Conservation (phyloP, 2,113 vertebrate genomes). For the Talpa occidentalis region DNA sequence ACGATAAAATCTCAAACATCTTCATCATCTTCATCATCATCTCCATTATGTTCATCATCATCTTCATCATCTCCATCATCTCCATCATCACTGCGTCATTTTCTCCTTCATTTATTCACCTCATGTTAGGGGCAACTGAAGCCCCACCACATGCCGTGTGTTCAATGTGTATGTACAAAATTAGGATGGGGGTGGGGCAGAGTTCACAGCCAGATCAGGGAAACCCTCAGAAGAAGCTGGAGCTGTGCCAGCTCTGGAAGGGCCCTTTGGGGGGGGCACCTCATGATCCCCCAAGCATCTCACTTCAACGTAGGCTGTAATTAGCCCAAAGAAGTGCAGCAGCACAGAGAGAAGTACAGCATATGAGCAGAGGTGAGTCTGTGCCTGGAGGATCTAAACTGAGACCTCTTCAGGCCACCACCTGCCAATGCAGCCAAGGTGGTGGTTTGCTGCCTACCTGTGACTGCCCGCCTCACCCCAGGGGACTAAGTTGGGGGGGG, state of each 20-base stretch:
- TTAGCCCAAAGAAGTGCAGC: not conserved
- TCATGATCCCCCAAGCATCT: not conserved
- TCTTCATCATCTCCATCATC: not conserved
- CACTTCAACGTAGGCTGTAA: not conserved
- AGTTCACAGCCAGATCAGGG: not conserved
- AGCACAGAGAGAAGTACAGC: not conserved
- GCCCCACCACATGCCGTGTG: not conserved
- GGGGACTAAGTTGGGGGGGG: not conserved
- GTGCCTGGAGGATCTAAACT: not conserved
- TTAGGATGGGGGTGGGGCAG: not conserved
- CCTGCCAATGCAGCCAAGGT: not conserved
- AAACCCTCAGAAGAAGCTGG: not conserved
- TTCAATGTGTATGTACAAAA: not conserved
- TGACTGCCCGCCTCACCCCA: not conserved
- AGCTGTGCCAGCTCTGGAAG: not conserved
- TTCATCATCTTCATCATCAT: not conserved
- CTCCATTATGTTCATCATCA: not conserved
- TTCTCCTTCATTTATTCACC: not conserved
- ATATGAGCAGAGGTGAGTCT: not conserved
- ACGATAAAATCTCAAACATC: not conserved
- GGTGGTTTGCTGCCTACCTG: fast-evolving
- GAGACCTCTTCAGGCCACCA: not conserved
- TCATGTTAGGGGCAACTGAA: not conserved
- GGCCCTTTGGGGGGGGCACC: not conserved
- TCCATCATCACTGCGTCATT: not conserved